Base-by-base conservation (phyloP, 2,797 vertebrate species). In the Clamator glandarius region DNA sequence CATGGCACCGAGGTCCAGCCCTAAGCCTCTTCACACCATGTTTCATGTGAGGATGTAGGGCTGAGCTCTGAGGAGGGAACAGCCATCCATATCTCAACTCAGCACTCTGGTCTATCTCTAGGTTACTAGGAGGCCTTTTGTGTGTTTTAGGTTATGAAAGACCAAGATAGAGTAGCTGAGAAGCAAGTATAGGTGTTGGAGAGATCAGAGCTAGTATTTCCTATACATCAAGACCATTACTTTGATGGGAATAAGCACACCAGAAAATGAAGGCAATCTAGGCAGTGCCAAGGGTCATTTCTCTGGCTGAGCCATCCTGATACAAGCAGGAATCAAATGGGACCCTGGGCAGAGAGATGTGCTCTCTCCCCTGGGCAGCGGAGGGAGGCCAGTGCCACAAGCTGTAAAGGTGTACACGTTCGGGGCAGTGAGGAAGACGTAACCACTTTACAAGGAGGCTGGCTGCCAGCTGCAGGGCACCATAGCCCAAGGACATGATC, bases 1-100 rank as follows among this genome's bases (percentile, higher is more conserved):
- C 0, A 0, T 25, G 41, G 41, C 18, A 33, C 41, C 9, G 15
- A 4, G 8, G 26, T 54, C 50, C 0, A 0, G 20, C 15, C 54
- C 23, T 51, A 51, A 50, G 14, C n/a, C 31, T 51, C 50, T 33
- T 31, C 36, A 15, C 15, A 6, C 23, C 42, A 24, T 1, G 1
- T 75, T 58, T 76, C 46, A 5, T 7, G 19, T 8, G 25, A 74
- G 8, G 12, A 21, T 61, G 39, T 48, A 28, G 58, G 31, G 52
- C 28, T 82, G 61, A 77, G 42, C 31, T 73, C 33, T 64, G 70
- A 54, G 39, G 21, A 80, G 44, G 58, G 67, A 19, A 13, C 51
- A 87, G 4, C 1, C 17, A 31, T 26, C 41, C 1, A 2, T 26
- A 63, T 5, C 2, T 2, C 55, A 64, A 80, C 36, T 48, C 36